Percentiles rank a stretch among this genome's conserved stretches.
These are phyloP conservation scores for Calonectris borealis DNA, from an alignment of 2,113 vertebrate species.

Conservation along the genomic window DNA sequence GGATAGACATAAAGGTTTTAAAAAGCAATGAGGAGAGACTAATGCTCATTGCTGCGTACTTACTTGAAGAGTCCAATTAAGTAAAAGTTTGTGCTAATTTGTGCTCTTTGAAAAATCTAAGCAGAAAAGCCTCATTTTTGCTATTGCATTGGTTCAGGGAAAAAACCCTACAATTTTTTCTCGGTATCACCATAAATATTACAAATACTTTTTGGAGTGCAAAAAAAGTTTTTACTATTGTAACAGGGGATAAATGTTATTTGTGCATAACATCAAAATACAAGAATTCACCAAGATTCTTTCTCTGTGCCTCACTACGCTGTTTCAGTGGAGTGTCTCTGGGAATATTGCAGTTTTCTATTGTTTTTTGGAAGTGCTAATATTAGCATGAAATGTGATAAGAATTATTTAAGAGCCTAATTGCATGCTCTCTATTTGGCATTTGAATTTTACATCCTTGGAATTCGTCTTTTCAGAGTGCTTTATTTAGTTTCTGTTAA, in stretches of 20 bases:
- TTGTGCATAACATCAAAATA: constrained; percentile 9
- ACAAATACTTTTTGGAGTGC: background rate
- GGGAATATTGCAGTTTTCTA: constrained; percentile 63
- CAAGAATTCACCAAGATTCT: background rate
- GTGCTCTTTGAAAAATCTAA: constrained; percentile 19
- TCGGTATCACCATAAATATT: constrained; percentile 42
- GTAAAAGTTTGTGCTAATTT: constrained; percentile 45
- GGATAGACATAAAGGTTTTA: constrained; percentile 26
- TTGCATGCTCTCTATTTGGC: constrained; percentile 73
- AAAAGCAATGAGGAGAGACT: constrained; percentile 41
- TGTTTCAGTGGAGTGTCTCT: constrained; percentile 53
- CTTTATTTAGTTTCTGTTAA: constrained; percentile 77
- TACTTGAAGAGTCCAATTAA: constrained; percentile 36
- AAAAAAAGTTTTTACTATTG: constrained; percentile 2
- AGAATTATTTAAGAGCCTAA: constrained; percentile 79
- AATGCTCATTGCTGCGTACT: constrained; percentile 4
- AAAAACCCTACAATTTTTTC: background rate
- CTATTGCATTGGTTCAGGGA: background rate
- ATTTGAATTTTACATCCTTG: constrained; percentile 67
- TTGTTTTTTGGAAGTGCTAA: constrained; percentile 74
- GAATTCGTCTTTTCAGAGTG: constrained; percentile 64
- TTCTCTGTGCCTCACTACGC: background rate
- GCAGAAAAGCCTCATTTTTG: background rate
- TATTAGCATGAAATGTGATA: constrained; percentile 78
- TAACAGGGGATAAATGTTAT: background rate